Base-by-base conservation (phyloP, 2,888 invertebrate species). In the Opisthograptis luteolata region DNA sequence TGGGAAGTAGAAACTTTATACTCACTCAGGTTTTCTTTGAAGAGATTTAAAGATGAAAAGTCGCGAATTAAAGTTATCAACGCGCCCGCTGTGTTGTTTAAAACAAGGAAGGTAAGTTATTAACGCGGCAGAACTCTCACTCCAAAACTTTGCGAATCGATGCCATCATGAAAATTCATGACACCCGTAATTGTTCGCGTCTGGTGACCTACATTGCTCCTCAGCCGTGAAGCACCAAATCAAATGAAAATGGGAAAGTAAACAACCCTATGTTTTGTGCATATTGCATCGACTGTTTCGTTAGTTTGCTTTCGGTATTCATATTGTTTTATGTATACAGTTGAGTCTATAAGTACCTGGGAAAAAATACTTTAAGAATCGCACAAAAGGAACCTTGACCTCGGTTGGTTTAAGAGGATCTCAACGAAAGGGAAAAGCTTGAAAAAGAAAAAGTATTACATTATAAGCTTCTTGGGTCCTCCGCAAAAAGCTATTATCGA, bases 201-300 rank as follows among this genome's bases (percentile, higher is more conserved):
- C 65, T 66, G 64, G 55, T 70, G 73, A 71, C 73, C 74, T 64
- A 73, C 62, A 70, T 74, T 53, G 57, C 62, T 60, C 56, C 58
- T 65, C 68, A 64, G 55, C 70, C 67, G 71, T 70, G 67, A 65
- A 65, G 49, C 61, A 63, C 60, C 58, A 56, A 55, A 63, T 62
- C 44, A 57, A 59, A 62, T 47, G 47, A 58, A 55, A 70, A 62
- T 52, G 48, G 55, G 55, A 64, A 68, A 60, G 58, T 60, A 63
- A 70, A 70, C 65, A 72, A 55, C 54, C 57, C 60, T 64, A 58
- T 63, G 53, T 64, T 58, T 56, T 49, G 56, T 58, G 60, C 61
- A 64, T 62, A 59, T 66, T 65, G 58, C 37, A 32, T 36, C 39
- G 51, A 45, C 42, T 40, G 41, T 35, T 48, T 42, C 58, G 40